These are phyloP conservation scores for Sardinella longiceps DNA, from an alignment of 2,797 vertebrate genomes.

Conservation along the genomic window DNA sequence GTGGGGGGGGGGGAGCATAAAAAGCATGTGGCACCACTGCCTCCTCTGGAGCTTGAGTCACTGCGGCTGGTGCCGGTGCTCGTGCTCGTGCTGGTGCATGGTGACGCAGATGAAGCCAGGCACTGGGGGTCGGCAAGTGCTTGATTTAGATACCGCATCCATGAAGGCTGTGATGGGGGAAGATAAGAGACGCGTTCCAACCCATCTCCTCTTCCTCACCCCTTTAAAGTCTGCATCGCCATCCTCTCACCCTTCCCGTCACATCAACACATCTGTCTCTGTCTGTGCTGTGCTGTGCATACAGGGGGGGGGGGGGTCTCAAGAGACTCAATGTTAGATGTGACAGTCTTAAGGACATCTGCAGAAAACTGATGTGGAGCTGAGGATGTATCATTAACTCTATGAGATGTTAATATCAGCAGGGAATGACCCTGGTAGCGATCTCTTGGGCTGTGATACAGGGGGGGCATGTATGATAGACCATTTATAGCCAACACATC, in stretches of 20 bases:
- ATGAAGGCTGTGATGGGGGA: background rate
- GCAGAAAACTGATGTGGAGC: background rate
- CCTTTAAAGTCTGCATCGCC: background rate
- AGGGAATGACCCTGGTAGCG: background rate
- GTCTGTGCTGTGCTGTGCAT: background rate
- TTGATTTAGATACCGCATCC: background rate
- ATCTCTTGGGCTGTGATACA: background rate
- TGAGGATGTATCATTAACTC: background rate
- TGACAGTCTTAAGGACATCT: background rate
- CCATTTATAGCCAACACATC: background rate
- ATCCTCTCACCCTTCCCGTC: background rate
- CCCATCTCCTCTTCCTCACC: background rate
- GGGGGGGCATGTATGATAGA: background rate
- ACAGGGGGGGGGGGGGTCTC: background rate
- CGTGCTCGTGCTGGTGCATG: too few relatives aligned
- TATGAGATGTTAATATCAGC: background rate
- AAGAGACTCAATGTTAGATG: background rate
- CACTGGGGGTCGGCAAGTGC: background rate
- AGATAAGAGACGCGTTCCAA: background rate
- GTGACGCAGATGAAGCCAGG: background rate
- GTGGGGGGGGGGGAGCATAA: background rate
- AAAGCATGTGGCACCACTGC: background rate
- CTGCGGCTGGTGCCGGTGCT: background rate
- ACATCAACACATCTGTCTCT: background rate
- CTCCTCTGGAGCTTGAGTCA: background rate